Percentiles rank a stretch among this genome's conserved stretches.
Conservation (phyloP, 2,113 vertebrate genomes). For the Narcine bancroftii region DNA sequence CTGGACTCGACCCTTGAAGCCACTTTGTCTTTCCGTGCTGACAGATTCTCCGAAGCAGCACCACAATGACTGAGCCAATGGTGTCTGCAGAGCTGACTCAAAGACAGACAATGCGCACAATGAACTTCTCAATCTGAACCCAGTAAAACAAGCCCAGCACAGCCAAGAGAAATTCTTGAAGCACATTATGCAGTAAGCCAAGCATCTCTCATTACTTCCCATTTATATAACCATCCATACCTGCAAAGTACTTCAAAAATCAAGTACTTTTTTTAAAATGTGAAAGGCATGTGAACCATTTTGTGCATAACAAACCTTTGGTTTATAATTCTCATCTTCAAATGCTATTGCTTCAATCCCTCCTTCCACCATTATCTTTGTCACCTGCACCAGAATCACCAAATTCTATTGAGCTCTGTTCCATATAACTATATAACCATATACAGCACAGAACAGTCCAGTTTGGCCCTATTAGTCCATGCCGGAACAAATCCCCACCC, state of each 20-base stretch:
- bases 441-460: too few relatives aligned
- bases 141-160: neutral
- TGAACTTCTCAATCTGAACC: neutral
- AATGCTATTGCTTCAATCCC: neutral
- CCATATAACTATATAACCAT: too few relatives aligned
- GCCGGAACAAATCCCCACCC: too few relatives aligned
- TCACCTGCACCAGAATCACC: neutral
- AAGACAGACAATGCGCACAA: neutral
- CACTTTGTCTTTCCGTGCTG: conserved; percentile 15
- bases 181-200: neutral
- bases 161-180: neutral
- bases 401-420: neutral
- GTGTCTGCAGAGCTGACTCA: neutral
- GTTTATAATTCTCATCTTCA: neutral
- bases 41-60: neutral
- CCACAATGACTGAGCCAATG: neutral
- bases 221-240: too few relatives aligned
- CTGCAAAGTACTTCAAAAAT: neutral
- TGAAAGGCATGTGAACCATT: too few relatives aligned
- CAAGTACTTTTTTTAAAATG: neutral
- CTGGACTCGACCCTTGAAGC: neutral
- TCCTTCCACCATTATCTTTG: neutral
- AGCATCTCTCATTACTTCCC: neutral
- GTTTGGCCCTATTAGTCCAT: too few relatives aligned
- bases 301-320: neutral